Conservation (phyloP, 2,888 invertebrate genomes). For the Limulus polyphemus region DNA sequence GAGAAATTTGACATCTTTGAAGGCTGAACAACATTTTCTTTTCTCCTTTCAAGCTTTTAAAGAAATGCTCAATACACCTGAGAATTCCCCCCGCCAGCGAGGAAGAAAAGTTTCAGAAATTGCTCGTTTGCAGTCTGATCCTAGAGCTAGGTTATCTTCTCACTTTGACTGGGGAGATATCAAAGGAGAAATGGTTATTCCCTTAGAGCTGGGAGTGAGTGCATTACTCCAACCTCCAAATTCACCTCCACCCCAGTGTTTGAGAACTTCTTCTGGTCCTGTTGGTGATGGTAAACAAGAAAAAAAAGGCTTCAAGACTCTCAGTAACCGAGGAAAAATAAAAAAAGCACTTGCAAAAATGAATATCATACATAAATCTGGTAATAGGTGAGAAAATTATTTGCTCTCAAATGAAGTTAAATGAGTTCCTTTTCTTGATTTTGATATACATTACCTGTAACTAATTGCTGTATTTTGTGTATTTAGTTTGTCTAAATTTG, state of each 20-base stretch:
- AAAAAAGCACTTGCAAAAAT: conserved; percentile 81
- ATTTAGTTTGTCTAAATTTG: too few species aligned
- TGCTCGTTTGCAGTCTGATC: conserved; percentile 52
- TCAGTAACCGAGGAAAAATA: conserved; percentile 68
- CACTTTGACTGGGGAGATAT: conserved; percentile 45
- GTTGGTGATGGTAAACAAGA: conserved; percentile 38
- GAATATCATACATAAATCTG: conserved; percentile 44
- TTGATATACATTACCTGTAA: not conserved
- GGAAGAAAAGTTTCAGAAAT: conserved; percentile 51
- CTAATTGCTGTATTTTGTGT: too few species aligned
- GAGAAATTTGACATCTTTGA: too few species aligned
- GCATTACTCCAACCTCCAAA: conserved; percentile 29
- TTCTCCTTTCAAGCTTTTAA: conserved; percentile 43
- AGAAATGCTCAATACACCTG: conserved; percentile 60
- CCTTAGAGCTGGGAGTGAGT: conserved; percentile 10
- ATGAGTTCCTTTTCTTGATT: not conserved
- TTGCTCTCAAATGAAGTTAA: not conserved
- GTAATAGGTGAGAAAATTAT: conserved; percentile 22
- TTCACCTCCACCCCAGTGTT: conserved; percentile 34
- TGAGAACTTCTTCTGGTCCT: conserved; percentile 6
- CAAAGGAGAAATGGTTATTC: conserved; percentile 12
- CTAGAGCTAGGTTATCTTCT: conserved; percentile 63
- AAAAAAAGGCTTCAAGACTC: conserved; percentile 61
- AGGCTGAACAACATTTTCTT: too few species aligned
- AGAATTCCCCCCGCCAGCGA: conserved; percentile 64